Conservation (phyloP, 2,888 invertebrate species). For the Standfussiana lucernea region DNA sequence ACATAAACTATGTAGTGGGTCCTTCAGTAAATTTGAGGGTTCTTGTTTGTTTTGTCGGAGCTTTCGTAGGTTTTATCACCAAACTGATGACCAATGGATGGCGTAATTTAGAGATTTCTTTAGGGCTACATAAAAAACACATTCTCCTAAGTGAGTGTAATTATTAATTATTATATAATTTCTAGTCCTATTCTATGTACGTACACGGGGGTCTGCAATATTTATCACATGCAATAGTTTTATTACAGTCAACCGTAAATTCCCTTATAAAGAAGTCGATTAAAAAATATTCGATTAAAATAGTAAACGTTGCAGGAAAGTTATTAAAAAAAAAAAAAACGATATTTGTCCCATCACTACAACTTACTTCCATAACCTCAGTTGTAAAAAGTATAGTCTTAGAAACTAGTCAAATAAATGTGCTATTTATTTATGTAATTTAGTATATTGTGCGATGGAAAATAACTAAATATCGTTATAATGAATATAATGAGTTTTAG, state of each 20-base stretch:
- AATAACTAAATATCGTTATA: slow-evolving; percentile 72
- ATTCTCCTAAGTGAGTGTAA: neutral
- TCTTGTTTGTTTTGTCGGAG: neutral
- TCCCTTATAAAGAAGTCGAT: neutral
- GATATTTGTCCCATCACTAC: slow-evolving; percentile 59
- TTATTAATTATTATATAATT: neutral
- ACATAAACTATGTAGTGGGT: slow-evolving; percentile 54
- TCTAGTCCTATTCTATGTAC: neutral
- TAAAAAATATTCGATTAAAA: slow-evolving; percentile 3
- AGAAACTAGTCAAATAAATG: slow-evolving; percentile 61
- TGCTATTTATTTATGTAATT: slow-evolving; percentile 47
- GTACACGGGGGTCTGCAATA: neutral
- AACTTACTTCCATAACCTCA: slow-evolving; percentile 37
- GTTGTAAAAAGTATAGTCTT: slow-evolving; percentile 51
- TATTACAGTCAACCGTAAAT: neutral
- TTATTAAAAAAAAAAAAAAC: slow-evolving; percentile 36
- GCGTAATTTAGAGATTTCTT: neutral
- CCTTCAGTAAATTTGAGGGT: neutral
- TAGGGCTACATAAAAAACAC: neutral
- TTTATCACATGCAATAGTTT: neutral
- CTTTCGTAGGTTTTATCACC: neutral
- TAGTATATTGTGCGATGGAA: slow-evolving; percentile 66
- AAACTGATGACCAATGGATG: neutral
- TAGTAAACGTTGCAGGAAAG: slow-evolving; percentile 2
- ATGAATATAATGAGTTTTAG: slow-evolving; percentile 68